phyloP scores from a whole-genome alignment of 2,797 vertebrate species.

The Aulostomus chinensis region DNA sequence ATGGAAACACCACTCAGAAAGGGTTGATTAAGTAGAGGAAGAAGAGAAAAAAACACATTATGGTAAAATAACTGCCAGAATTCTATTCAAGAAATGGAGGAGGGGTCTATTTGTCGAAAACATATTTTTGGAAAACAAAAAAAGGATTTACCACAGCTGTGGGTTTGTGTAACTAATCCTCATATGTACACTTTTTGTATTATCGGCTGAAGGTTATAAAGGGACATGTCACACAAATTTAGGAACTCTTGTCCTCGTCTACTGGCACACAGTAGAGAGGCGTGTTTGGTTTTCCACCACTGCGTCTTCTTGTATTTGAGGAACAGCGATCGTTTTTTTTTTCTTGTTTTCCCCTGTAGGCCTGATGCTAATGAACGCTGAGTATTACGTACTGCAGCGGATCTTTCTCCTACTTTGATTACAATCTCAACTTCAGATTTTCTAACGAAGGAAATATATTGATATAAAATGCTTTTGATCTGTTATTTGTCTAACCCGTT shows the following conservation, averaged over 20 bases:
- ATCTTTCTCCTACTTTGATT: neutral
- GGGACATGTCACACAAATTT: slow-evolving; percentile 56
- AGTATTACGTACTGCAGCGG: slow-evolving; percentile 15
- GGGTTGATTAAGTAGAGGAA: slow-evolving; percentile 50
- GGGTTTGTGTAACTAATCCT: slow-evolving; percentile 61
- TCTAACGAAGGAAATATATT: neutral
- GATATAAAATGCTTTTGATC: neutral
- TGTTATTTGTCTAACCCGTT: too few relatives aligned
- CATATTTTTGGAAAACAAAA: slow-evolving; percentile 52
- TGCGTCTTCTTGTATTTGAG: slow-evolving; percentile 25
- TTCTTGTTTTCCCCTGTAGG: too few relatives aligned
- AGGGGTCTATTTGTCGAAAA: neutral
- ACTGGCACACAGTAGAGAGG: slow-evolving; percentile 31
- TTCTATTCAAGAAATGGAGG: slow-evolving; percentile 34
- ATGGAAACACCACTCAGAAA: slow-evolving; percentile 55
- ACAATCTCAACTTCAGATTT: neutral
- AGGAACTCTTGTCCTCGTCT: slow-evolving; percentile 64
- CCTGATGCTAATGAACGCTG: slow-evolving; percentile 17
- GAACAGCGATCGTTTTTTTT: slow-evolving; percentile 29
- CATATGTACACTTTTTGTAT: slow-evolving; percentile 52
- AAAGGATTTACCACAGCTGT: slow-evolving; percentile 45
- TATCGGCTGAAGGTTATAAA: slow-evolving; percentile 53
- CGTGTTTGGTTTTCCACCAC: slow-evolving; percentile 24
- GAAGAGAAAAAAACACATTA: slow-evolving; percentile 44
- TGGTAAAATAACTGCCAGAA: slow-evolving; percentile 70